phyloP scores from a whole-genome alignment of 2,113 vertebrate species.

The Calyptommatus sinebrachiatus region DNA sequence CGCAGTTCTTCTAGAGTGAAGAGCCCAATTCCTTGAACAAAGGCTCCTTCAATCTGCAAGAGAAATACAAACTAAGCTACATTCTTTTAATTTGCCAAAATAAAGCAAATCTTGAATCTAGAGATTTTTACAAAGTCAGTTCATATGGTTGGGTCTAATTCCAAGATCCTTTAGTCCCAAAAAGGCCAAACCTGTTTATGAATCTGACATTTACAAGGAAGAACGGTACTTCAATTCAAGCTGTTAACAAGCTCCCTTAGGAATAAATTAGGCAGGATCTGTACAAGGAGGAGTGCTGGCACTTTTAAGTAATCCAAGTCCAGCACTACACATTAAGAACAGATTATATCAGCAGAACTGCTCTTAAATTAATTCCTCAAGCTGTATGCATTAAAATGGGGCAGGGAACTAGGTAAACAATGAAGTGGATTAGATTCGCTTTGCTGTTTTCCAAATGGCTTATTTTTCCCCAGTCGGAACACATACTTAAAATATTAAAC shows the following conservation, averaged over 20 bases:
- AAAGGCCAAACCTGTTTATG: background rate
- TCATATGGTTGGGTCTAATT: background rate
- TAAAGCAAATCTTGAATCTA: background rate
- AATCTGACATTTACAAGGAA: background rate
- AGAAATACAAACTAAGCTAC: constrained; percentile 39
- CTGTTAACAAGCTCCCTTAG: background rate
- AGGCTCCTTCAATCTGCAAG: constrained; percentile 88
- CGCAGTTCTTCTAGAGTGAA: constrained; percentile 93
- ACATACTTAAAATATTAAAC: background rate
- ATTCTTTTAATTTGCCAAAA: background rate
- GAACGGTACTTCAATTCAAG: background rate
- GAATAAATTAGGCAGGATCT: background rate
- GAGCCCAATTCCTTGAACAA: constrained; percentile 92
- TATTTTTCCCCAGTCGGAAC: too few species aligned
- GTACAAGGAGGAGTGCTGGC: too few species aligned
- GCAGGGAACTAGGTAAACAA: too few species aligned
- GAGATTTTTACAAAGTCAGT: background rate
- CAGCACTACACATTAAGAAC: too few species aligned
- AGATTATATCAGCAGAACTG: too few species aligned
- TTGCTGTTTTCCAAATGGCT: too few species aligned
- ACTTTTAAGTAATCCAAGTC: too few species aligned
- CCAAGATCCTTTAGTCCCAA: background rate
- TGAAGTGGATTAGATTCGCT: too few species aligned
- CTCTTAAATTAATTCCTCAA: too few species aligned
- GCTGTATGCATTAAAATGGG: too few species aligned